These are phyloP conservation scores for Melanostigma gelatinosum DNA, from an alignment of 2,113 vertebrate species.

Conservation along the genomic window DNA sequence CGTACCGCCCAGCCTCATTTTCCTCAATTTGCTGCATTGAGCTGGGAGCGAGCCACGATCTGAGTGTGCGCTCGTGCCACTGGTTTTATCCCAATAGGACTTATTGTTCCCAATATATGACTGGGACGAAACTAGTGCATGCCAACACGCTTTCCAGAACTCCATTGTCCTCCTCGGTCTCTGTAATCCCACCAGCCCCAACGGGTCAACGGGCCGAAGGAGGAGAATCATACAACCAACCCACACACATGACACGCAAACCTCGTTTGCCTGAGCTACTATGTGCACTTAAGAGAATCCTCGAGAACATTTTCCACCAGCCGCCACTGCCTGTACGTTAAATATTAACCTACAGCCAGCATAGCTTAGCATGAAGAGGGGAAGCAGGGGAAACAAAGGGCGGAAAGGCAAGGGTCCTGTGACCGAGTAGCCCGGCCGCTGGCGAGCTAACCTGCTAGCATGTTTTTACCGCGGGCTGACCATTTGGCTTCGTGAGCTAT, in stretches of 20 bases:
- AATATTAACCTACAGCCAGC: not conserved
- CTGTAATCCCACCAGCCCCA: not conserved
- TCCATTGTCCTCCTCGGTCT: not conserved
- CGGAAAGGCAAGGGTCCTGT: not conserved
- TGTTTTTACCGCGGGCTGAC: not conserved
- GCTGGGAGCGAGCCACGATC: not conserved
- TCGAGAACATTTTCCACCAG: no score
- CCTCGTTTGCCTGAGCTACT: not conserved
- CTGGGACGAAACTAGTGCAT: not conserved
- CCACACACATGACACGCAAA: not conserved
- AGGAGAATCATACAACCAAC: constrained; percentile 18
- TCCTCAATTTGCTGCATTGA: not conserved
- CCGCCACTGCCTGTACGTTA: not conserved
- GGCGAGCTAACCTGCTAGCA: not conserved
- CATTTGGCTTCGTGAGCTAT: not conserved
- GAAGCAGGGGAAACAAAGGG: not conserved
- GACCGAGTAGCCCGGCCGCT: no score
- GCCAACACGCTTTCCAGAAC: constrained; percentile 1
- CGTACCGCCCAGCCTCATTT: not conserved
- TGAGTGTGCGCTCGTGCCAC: not conserved
- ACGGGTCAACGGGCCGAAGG: constrained; percentile 29
- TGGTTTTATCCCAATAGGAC: constrained; percentile 13
- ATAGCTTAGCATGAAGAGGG: not conserved
- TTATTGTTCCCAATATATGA: constrained; percentile 5
- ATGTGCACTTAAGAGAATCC: not conserved